These are phyloP conservation scores for Diarsia brunnea DNA, from an alignment of 2,888 invertebrate species.

Conservation along the genomic window DNA sequence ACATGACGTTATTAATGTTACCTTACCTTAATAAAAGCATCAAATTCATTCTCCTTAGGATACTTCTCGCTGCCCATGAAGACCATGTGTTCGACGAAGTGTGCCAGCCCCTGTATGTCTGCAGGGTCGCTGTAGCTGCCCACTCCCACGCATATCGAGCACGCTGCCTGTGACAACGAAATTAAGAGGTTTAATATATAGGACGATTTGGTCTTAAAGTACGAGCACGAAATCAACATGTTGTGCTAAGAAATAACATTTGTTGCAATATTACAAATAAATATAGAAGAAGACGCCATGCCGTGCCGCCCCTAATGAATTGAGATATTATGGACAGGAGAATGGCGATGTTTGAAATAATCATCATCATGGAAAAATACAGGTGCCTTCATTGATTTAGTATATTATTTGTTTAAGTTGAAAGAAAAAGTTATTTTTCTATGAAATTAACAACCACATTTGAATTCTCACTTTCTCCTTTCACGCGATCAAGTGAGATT, in stretches of 20 bases:
- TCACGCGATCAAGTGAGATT: not conserved
- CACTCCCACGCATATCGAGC: conserved; percentile 94
- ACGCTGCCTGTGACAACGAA: conserved; percentile 91
- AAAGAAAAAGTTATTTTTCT: not conserved
- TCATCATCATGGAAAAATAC: not conserved
- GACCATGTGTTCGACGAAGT: conserved; percentile 97
- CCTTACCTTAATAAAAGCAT: conserved; percentile 93
- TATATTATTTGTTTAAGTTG: not conserved
- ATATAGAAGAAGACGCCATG: too few relatives aligned
- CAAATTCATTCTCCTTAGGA: conserved; percentile 96
- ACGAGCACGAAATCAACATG: not conserved
- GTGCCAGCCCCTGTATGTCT: conserved; percentile 95
- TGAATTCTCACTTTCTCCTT: conserved; percentile 27
- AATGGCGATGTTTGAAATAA: not conserved
- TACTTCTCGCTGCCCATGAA: conserved; percentile 98
- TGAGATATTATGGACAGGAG: too few relatives aligned
- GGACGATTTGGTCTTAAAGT: not conserved
- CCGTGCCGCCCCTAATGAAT: too few relatives aligned
- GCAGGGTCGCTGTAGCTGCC: conserved; percentile 95
- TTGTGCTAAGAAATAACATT: not conserved
- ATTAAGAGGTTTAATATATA: conserved; percentile 15
- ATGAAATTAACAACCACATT: not conserved
- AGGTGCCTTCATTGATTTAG: not conserved
- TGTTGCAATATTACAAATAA: not conserved
- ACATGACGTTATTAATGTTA: too few relatives aligned